Base-by-base conservation (phyloP, 2,888 invertebrate genomes). In the Netelia melanura region DNA sequence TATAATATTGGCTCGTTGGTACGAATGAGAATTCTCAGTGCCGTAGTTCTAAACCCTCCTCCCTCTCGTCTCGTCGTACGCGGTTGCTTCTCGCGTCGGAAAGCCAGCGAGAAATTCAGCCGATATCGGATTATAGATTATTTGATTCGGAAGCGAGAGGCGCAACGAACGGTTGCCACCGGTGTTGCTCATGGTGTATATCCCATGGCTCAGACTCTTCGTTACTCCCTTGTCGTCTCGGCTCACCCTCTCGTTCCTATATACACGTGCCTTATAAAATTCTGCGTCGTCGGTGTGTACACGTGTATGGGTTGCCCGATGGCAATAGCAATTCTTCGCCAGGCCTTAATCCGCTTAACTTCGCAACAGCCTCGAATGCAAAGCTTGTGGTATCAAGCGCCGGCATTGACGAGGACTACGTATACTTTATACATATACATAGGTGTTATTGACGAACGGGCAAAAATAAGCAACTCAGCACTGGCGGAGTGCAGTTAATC, bases 41-140 rank as follows among this genome's bases (percentile, higher is more conserved):
- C 61, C 61, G 61, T 43, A 58, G 43, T 2, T 14, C 17, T 17
- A 17, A 17, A 17, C n/a, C 1, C 21, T 14, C 67, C 43, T 68
- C 44, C 44, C 25, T 23, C 25, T 71, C 48, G 58, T 54, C 58
- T 62, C 17, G 25, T 44, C 14, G 14, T 48, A 48, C 48, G 48
- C 10, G 48, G 10, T 48, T 11, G 48, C 48, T 48, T 48, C 52
- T 43, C 14, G 14, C 74, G 61, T 58, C 58, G 64, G 70, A 68
- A 83, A 84, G 75, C 64, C 65, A 70, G 54, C 67, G 81, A 78
- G 78, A 78, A 85, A 81, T 81, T 85, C 79, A 62, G 76, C 48
- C 83, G 81, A 84, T 86, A 86, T 86, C 83, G 84, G 86, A 85
- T 87, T 86, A 86, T 84, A 86, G 84, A 86, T 86, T 87, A 86